phyloP scores from a whole-genome alignment of 2,888 invertebrate species.

The Scaptomyza cyrtandrae region DNA sequence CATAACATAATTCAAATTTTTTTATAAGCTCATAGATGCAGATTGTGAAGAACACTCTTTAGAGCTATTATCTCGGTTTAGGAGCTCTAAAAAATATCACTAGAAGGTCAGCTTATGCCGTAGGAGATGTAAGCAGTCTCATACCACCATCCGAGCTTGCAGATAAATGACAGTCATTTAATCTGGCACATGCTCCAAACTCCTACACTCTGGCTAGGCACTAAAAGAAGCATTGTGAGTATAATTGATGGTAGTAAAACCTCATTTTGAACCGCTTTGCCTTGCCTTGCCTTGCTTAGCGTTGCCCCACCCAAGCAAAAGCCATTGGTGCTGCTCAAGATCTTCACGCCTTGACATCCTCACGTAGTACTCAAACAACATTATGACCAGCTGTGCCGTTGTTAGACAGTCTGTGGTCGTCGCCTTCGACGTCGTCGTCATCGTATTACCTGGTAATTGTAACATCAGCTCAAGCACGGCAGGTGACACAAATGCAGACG shows the following conservation, averaged over 20 bases:
- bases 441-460: conserved; percentile 75
- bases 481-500: conserved; percentile 69
- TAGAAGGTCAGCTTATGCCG: neutral
- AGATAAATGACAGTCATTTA: conserved; percentile 32
- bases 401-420: conserved; percentile 72
- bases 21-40: no score
- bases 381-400: conserved; percentile 57
- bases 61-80: neutral
- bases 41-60: no score
- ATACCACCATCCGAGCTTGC: neutral
- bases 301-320: neutral
- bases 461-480: conserved; percentile 65
- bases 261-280: conserved; percentile 9
- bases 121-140: conserved; percentile 32
- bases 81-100: neutral
- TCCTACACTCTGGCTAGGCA: conserved; percentile 14
- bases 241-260: conserved; percentile 57
- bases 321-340: conserved; percentile 9
- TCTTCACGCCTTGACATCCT: conserved; percentile 29
- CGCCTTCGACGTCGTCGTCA: conserved; percentile 52
- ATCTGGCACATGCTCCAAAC: conserved; percentile 24
- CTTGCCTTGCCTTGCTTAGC: conserved; percentile 22
- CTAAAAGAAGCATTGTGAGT: conserved; percentile 8
- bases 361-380: conserved; percentile 15
- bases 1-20: no score